Conservation (phyloP, 2,113 vertebrate genomes). For the Salminus brasiliensis region DNA sequence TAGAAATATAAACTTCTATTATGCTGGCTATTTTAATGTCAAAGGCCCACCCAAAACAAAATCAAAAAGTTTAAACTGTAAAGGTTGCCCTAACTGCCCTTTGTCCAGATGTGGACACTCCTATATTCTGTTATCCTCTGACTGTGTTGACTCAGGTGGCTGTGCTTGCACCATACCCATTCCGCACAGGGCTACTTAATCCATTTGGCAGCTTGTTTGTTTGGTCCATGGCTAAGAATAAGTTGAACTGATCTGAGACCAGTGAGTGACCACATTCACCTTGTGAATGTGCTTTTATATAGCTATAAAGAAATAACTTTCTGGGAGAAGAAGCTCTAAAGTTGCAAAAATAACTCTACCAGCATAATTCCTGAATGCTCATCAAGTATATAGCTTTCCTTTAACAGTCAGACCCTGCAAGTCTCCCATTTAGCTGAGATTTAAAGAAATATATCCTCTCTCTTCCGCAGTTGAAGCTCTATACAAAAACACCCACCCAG, state of each 20-base stretch:
- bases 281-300: not conserved
- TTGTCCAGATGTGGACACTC: not conserved
- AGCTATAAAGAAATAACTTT: no score
- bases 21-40: no score
- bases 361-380: no score
- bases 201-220: slow-evolving; percentile 15
- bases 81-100: not conserved
- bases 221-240: not conserved
- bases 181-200: not conserved
- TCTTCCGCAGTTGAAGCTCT: slow-evolving; percentile 89
- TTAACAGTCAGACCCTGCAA: not conserved
- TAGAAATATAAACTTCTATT: no score
- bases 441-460: slow-evolving; percentile 36
- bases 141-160: not conserved
- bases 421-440: slow-evolving; percentile 39
- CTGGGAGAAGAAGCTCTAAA: no score
- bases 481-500: slow-evolving; percentile 90
- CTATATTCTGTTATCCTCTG: not conserved
- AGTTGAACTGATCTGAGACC: not conserved
- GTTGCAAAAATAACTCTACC: no score
- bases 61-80: not conserved
- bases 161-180: slow-evolving; percentile 3
- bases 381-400: no score
- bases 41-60: not conserved
- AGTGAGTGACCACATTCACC: not conserved